Percentiles rank a stretch among this genome's conserved stretches.
phyloP scores from a whole-genome alignment of 2,888 invertebrate genomes.

The Meloe dianella region DNA sequence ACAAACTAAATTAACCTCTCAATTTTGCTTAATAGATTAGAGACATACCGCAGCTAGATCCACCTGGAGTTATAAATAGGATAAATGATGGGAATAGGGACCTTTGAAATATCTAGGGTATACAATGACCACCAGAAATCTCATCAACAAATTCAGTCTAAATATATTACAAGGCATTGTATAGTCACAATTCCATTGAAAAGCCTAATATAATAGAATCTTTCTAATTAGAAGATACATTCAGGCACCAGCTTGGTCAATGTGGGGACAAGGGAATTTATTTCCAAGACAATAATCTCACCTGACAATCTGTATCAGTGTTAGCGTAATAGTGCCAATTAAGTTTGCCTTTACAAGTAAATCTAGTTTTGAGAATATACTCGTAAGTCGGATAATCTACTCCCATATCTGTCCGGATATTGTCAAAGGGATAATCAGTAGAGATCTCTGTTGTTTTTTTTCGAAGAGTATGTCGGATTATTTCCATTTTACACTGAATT shows the following conservation, averaged over 20 bases:
- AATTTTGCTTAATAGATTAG: slow-evolving; percentile 9
- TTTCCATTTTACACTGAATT: background rate
- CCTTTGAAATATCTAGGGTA: background rate
- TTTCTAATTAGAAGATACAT: background rate
- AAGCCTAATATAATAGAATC: background rate
- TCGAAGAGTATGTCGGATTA: background rate
- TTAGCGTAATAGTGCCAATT: slow-evolving; percentile 43
- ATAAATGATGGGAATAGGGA: background rate
- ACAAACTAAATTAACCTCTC: background rate
- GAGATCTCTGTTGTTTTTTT: slow-evolving; percentile 23
- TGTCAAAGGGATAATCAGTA: slow-evolving; percentile 32
- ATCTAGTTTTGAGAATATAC: slow-evolving; percentile 60
- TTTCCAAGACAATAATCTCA: slow-evolving; percentile 17
- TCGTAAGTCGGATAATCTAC: slow-evolving; percentile 62
- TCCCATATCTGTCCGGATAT: slow-evolving; percentile 51
- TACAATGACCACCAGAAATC: background rate
- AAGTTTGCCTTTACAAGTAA: slow-evolving; percentile 58
- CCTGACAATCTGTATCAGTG: slow-evolving; percentile 40
- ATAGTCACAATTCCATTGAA: background rate
- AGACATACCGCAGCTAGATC: slow-evolving; percentile 8
- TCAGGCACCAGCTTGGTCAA: background rate
- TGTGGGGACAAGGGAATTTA: background rate
- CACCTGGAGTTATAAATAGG: slow-evolving; percentile 8
- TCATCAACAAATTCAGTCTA: background rate
- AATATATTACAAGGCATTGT: background rate